phyloP scores from a whole-genome alignment of 2,113 vertebrate species.

The Amphiprion percula region DNA sequence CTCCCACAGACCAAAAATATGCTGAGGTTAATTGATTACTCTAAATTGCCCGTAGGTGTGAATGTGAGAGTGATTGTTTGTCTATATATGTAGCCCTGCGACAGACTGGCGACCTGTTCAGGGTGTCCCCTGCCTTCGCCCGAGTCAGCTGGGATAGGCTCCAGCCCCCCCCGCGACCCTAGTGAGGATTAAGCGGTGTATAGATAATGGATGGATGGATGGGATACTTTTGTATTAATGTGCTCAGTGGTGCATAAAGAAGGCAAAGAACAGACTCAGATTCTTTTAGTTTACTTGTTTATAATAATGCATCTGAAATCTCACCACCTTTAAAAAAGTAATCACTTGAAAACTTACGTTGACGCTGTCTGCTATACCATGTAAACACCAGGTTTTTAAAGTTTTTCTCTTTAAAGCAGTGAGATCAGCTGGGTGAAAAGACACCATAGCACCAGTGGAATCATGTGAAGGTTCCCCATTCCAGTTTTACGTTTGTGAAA shows the following conservation, averaged over 20 bases:
- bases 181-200: no score
- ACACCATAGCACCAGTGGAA: not conserved
- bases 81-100: no score
- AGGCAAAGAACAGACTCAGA: not conserved
- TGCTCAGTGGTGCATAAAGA: not conserved
- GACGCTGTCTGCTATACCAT: not conserved
- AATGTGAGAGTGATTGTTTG: no score
- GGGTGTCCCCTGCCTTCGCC: no score
- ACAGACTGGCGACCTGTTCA: no score
- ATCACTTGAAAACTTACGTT: not conserved
- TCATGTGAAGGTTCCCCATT: slow-evolving; percentile 45
- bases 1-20: no score
- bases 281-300: not conserved
- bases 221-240: not conserved
- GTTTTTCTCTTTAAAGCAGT: not conserved
- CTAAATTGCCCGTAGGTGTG: no score
- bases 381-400: not conserved
- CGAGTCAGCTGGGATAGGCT: no score
- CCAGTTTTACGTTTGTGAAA: slow-evolving; percentile 27
- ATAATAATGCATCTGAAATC: not conserved
- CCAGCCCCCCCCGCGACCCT: no score
- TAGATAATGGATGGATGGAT: no score
- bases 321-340: not conserved
- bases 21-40: no score
- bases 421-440: slow-evolving; percentile 10